Conservation (phyloP, 2,888 invertebrate genomes). For the Drosophila rubida region DNA sequence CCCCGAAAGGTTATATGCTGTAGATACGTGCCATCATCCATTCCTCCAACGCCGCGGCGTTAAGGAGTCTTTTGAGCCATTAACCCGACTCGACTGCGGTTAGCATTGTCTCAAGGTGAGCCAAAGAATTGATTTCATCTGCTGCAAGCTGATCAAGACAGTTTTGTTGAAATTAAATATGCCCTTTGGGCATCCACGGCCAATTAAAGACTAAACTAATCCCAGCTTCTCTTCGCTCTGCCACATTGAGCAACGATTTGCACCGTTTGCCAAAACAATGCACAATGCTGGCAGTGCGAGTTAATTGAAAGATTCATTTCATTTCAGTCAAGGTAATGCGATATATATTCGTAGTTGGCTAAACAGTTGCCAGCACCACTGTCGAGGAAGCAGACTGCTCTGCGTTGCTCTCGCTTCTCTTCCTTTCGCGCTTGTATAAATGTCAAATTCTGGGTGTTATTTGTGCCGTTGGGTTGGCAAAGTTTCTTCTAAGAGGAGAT, state of each 20-base stretch:
- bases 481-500: background rate
- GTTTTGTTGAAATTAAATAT: background rate
- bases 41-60: background rate
- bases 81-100: background rate
- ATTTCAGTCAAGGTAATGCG: background rate
- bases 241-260: conserved; percentile 38
- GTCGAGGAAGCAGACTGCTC: background rate
- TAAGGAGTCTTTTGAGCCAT: conserved; percentile 10
- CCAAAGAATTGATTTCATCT: conserved; percentile 6
- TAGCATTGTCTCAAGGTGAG: conserved; percentile 5
- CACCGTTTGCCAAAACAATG: conserved; percentile 43
- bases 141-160: background rate
- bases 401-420: background rate
- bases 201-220: background rate
- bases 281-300: conserved; percentile 15
- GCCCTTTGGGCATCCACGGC: background rate
- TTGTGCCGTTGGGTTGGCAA: background rate
- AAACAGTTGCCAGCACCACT: background rate
- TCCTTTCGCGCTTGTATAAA: background rate
- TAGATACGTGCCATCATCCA: background rate
- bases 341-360: conserved; percentile 1
- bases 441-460: background rate
- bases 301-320: conserved; percentile 9
- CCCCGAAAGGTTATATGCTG: conserved; percentile 34
- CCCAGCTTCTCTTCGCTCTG: background rate